Base-by-base conservation (phyloP, 2,797 vertebrate species). In the Girardinus metallicus region DNA sequence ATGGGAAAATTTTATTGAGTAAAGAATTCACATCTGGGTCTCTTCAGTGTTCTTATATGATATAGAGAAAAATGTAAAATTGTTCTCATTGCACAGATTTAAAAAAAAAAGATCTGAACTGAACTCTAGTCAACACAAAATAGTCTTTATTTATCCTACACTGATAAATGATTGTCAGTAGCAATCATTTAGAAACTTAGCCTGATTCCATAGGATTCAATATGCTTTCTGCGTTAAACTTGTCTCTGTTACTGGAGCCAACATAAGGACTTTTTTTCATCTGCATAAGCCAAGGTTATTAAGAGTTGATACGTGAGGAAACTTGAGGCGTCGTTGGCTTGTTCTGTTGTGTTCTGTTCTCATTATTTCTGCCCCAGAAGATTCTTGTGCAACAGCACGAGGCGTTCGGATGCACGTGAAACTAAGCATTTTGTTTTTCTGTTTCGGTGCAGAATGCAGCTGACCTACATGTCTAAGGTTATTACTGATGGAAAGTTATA, bases 251-350 rank as follows among this genome's bases (percentile, higher is more conserved):
- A 79, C 62, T 78, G 73, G 60, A 39, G 57, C 72, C 15, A 44
- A n/a, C 21, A 9, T 34, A 23, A 29, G 8, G 10, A 70, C 12
- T n/a, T 10, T 39, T 39, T 47, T 62, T 31, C 76, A 64, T 15
- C 36, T 80, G 75, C 73, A 72, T 39, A 73, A 73, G 46, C 36
- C 10, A 74, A 78, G 55, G 29, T 73, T 82, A 31, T 81, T 76
- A 71, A 64, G 51, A 64, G 5, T 62, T n/a, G 76, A 79, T 29
- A 78, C 82, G 86, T 15, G 60, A 3, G 87, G 82, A 86, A 84
- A 82, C 44, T 80, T 36, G n/a, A 87, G 78, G 81, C 78, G 55
- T 80, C 18, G 62, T 83, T 80, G 76, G 75, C 77, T 77, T 86
- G 60, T 34, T 82, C 53, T 78, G 53, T 85, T 64, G 60, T 83